A percentile compares a stretch with the other conserved stretches of the same genome.
phyloP scores from a whole-genome alignment of 1,140 invertebrate genomes.

The Atta colombica region DNA sequence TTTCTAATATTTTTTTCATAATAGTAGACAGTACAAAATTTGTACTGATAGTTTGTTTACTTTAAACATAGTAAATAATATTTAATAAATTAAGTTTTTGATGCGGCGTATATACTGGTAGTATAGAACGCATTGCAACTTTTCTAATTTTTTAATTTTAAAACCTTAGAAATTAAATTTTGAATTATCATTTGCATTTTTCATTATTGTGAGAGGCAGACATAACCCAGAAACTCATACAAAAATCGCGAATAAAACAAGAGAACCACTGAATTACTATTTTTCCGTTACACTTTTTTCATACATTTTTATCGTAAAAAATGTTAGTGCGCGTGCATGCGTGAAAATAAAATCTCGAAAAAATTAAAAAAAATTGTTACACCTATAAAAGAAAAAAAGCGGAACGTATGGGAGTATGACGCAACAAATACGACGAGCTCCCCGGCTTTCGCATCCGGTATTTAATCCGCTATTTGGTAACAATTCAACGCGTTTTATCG shows the following conservation, averaged over 20 bases:
- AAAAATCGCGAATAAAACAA: background rate
- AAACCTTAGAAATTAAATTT: background rate
- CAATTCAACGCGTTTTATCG: conserved; percentile 58
- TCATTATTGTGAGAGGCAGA: background rate
- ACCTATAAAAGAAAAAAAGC: conserved; percentile 12
- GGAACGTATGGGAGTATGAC: background rate
- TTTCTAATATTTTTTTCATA: too few species aligned
- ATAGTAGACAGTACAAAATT: too few species aligned
- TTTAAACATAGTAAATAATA: too few species aligned
- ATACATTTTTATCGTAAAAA: conserved; percentile 5
- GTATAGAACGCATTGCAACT: background rate
- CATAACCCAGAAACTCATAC: background rate
- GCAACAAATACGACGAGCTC: conserved; percentile 16
- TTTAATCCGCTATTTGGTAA: conserved; percentile 57
- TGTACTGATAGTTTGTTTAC: too few species aligned
- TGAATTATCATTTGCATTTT: background rate
- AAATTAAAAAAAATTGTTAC: conserved; percentile 46
- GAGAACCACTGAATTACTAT: background rate
- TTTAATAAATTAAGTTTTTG: too few species aligned
- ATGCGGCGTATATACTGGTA: background rate
- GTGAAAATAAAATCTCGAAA: conserved; percentile 22
- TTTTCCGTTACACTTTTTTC: conserved; percentile 8
- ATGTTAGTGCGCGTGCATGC: background rate
- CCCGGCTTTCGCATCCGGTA: background rate
- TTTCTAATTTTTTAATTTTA: background rate